phyloP scores from a whole-genome alignment of 2,113 vertebrate species.

The Eclectus roratus region DNA sequence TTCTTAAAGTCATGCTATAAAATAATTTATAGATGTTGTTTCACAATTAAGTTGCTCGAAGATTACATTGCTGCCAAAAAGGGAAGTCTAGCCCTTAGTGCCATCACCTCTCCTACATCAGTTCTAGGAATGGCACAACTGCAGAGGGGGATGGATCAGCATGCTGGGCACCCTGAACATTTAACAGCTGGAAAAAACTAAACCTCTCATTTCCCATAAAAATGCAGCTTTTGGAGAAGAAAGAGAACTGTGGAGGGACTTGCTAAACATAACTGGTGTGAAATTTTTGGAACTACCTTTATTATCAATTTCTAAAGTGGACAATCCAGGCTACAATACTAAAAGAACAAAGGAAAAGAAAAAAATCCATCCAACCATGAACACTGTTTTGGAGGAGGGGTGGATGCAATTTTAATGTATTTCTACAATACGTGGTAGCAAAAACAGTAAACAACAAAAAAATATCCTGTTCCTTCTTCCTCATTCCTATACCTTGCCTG shows the following conservation, averaged over 20 bases:
- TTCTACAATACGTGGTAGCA: not conserved
- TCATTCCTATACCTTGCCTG: not conserved
- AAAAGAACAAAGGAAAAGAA: not conserved
- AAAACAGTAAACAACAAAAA: not conserved
- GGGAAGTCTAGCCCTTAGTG: not conserved
- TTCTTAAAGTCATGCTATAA: not conserved
- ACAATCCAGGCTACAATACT: not conserved
- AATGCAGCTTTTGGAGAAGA: not conserved
- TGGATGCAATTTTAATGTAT: not conserved
- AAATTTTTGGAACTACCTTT: not conserved
- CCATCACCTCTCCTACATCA: not conserved
- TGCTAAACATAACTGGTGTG: not conserved
- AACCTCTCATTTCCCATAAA: not conserved
- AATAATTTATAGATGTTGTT: not conserved
- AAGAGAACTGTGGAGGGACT: not conserved
- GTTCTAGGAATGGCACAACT: not conserved
- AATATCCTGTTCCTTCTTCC: not conserved
- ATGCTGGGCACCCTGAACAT: not conserved
- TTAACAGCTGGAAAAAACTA: not conserved
- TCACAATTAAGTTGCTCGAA: not conserved
- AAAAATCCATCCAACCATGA: not conserved
- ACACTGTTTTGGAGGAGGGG: not conserved
- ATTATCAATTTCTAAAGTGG: not conserved
- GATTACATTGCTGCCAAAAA: not conserved
- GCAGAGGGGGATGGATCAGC: not conserved